Evolutionary conservation across 2,797 vertebrate species (phyloP).

Genomic region (Sternotherus odoratus): DNA sequence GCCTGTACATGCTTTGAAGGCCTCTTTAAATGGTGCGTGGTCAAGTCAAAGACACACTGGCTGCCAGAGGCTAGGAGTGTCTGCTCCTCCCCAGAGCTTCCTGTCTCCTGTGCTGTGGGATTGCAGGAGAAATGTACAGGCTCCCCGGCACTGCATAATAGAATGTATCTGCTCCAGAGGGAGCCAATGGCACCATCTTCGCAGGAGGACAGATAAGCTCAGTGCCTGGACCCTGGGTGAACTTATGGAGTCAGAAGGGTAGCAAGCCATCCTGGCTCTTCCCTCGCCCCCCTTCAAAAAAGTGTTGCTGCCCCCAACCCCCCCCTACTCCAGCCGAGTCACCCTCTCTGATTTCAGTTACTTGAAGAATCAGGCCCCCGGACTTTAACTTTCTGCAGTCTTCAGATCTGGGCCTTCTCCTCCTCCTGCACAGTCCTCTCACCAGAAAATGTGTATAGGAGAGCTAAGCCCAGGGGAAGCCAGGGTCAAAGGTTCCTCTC

Average conservation of each 20-base stretch:
- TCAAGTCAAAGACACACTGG: neutral
- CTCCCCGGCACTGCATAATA: neutral
- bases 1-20: neutral
- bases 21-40: neutral
- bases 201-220: neutral
- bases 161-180: neutral
- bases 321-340: neutral
- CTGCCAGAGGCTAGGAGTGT: neutral
- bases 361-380: neutral
- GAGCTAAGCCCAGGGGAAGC: neutral
- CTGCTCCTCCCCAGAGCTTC: neutral
- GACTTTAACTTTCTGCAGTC: neutral
- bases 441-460: neutral
- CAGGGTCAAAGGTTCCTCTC: accelerated
- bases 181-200: neutral
- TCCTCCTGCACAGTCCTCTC: neutral
- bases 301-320: neutral
- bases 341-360: neutral
- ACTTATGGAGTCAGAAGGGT: neutral
- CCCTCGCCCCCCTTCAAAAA: neutral
- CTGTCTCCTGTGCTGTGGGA: neutral
- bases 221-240: neutral
- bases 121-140: neutral
- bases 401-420: neutral
- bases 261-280: neutral